A percentile compares a stretch with the other conserved stretches of the same genome.
Evolutionary conservation across 2,888 invertebrate species (phyloP).

Genomic region (Anoplius nigerrimus): DNA sequence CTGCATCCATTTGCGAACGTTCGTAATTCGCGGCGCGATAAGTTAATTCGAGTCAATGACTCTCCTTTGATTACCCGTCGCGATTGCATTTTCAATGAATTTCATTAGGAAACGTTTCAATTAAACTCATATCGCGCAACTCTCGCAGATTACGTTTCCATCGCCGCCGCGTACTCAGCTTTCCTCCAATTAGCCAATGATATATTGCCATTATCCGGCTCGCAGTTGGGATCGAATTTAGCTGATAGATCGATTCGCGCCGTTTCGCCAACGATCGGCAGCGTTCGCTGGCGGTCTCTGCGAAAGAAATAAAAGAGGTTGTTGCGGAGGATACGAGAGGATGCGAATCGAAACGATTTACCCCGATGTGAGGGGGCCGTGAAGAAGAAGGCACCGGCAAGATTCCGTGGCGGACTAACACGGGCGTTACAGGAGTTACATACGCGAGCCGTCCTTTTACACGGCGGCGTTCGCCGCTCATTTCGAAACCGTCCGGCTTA

Average conservation of each 20-base stretch:
- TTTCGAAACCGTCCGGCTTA: neutral
- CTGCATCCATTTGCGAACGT: no score
- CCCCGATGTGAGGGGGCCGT: slow-evolving; percentile 49
- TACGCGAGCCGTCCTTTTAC: neutral
- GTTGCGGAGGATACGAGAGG: slow-evolving; percentile 27
- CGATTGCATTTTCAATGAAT: neutral
- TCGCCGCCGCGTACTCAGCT: no score
- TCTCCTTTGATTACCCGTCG: neutral
- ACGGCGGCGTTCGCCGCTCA: neutral
- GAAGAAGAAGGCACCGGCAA: slow-evolving; percentile 25
- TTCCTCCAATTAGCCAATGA: no score
- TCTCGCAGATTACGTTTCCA: no score
- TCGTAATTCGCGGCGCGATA: no score
- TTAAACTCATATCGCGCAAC: no score
- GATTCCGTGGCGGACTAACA: slow-evolving; percentile 10
- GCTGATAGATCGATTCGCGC: neutral
- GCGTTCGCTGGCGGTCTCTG: neutral
- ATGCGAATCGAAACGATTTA: slow-evolving; percentile 52
- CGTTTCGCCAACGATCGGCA: slow-evolving; percentile 1
- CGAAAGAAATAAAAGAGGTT: slow-evolving; percentile 23
- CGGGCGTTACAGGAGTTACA: no score
- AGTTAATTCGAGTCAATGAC: no score
- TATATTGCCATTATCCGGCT: no score
- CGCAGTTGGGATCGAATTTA: no score
- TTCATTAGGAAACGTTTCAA: no score